Conservation (phyloP, 2,797 vertebrate genomes). For the Lates japonicus region DNA sequence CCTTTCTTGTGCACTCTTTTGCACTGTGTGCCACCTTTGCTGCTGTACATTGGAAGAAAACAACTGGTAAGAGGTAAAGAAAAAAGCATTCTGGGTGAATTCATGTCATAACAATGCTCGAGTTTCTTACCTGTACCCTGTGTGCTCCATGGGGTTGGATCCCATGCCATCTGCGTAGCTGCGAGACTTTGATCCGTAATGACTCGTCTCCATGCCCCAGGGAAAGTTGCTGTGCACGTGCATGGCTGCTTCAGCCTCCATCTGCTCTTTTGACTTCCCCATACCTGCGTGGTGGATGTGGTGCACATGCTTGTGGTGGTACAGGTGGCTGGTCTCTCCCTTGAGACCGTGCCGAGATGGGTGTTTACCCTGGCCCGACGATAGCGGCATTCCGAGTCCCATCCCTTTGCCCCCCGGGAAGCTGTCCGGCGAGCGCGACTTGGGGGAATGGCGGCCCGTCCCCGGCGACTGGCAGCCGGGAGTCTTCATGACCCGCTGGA, state of each 20-base stretch:
- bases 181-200: constrained; percentile 90
- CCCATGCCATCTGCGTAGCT: constrained; percentile 89
- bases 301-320: constrained; percentile 93
- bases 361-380: constrained; percentile 88
- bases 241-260: constrained; percentile 85
- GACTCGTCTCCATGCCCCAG: constrained; percentile 87
- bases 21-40: constrained; percentile 87
- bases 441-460: constrained; percentile 91
- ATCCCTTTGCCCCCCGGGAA: constrained; percentile 82
- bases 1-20: constrained; percentile 91
- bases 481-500: constrained; percentile 97
- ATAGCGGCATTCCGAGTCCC: constrained; percentile 69
- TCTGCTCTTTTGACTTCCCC: constrained; percentile 90
- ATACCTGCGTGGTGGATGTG: constrained; percentile 87
- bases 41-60: constrained; percentile 70
- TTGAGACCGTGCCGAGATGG: constrained; percentile 85
- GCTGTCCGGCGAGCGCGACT: constrained; percentile 91
- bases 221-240: constrained; percentile 84
- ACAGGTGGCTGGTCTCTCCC: constrained; percentile 83
- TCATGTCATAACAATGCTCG: not conserved
- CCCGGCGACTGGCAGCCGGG: constrained; percentile 95
- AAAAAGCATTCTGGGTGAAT: not conserved
- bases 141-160: constrained; percentile 83
- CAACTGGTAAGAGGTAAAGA: not conserved
- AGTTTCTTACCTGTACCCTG: constrained; percentile 87